Base-by-base conservation (phyloP, 2,888 invertebrate genomes). In the Imbricaverruca yamaguchii region DNA sequence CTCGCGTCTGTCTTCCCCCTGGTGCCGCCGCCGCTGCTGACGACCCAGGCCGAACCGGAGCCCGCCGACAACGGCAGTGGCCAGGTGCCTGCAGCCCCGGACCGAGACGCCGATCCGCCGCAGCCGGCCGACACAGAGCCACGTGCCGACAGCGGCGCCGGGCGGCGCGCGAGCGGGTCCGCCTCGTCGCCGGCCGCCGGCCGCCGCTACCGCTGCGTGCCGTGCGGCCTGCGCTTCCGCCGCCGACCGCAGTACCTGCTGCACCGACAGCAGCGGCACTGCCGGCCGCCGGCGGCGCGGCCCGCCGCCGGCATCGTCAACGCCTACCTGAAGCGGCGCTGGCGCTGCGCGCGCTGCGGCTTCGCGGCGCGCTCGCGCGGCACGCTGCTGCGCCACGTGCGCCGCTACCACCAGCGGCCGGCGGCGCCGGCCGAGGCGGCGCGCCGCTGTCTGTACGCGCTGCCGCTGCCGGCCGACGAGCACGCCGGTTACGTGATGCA, bases 231-330 rank as follows among this genome's bases (percentile, higher is more conserved):
- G 53, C 55, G 56, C 3, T 78, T 78, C 77, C 56, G 21, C 11
- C 77, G 56, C 9, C 77, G 77, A 3, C 21, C 10, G 21, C 55
- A 55, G 15, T 78, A 56, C 13, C 77, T 78, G 55, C 56, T 21
- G 21, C 77, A 78, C 56, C 56, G 77, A 55, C 77, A 78, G n/a
- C n/a, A 78, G 56, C 55, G 11, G 55, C 77, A 78, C 56, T 10
- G 55, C 15, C 55, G 55, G 10, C 8, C 12, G 18, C 56, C 25
- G 1, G 18, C 18, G 23, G 39, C n/a, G 39, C 10, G 2, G 25
- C 8, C 74, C 21, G n/a, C 11, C 56, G 21, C 77, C 21, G 55
- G 25, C 23, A 78, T 55, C 56, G 55, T 78, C 77, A 56, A 11
- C n/a, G 77, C 10, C 56, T 78, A 56, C n/a, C 56, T 56, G n/a